Evolutionary conservation across 2,888 invertebrate species (phyloP), one percentile per base, ranked within the genome.

Genomic region (Conchocele bisecta): DNA sequence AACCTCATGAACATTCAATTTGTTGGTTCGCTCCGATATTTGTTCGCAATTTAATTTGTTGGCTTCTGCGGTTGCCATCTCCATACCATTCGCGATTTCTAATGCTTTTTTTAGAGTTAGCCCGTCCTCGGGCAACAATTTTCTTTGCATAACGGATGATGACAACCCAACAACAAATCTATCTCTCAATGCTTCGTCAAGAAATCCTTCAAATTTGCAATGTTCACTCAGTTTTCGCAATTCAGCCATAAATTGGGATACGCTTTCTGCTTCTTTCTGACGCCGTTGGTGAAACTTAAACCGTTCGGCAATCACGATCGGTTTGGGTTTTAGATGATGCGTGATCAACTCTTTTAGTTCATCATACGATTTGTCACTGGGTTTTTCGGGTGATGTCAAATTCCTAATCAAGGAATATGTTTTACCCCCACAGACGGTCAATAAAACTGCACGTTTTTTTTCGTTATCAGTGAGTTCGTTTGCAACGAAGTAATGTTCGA

Each of bases 111-210:
- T 46, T 6, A 76, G 41, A 7, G 54, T 46, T 11, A 73, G 20
- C 9, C 63, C 44, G 20, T 48, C 54, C 24, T 59, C 64, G 17
- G 68, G 28, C 17, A 76, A 58, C 24, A 73, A 28, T 22, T 39
- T 50, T 37, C 57, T 72, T 24, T 69, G 69, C 17, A 69, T 73
- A 3, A 41, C 20, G 29, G 42, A 42, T n/a, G 39, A 17, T 1
- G 31, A 28, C 28, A 75, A 46, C 15, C 73, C 60, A 51, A 63
- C 57, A n/a, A 73, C 73, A 56, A 75, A 44, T 35, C 59, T 26
- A 33, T 73, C 68, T 13, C 64, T 42, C 15, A 68, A 35, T 13
- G 69, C 33, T 13, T 72, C 54, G 22, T 75, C 26, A 13, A 68
- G 33, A 31, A 33, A 15, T 13, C n/a, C 24, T 11, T 31, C 64